These are phyloP conservation scores for Antennarius striatus DNA, from an alignment of 2,113 vertebrate genomes.

Conservation along the genomic window DNA sequence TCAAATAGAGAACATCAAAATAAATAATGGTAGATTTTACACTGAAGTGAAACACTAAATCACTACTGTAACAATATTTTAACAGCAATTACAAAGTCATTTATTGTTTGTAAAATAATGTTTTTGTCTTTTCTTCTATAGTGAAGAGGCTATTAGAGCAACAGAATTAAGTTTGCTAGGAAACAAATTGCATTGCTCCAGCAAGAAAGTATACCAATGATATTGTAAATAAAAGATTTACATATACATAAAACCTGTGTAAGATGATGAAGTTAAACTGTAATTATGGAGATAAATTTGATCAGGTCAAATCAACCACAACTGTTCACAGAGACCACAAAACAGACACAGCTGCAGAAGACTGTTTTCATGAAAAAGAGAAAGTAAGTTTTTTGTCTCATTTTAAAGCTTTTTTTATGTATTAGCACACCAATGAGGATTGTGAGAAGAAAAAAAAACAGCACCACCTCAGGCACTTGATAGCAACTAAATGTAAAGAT, in stretches of 20 bases:
- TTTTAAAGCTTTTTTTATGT: slow-evolving; percentile 95
- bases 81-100: slow-evolving; percentile 55
- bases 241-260: slow-evolving; percentile 35
- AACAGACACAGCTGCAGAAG: slow-evolving; percentile 95
- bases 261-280: slow-evolving; percentile 74
- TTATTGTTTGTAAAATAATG: slow-evolving; percentile 42
- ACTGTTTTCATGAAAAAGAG: slow-evolving; percentile 87
- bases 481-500: slow-evolving; percentile 99
- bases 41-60: slow-evolving; percentile 86
- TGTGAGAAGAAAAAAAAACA: slow-evolving; percentile 86
- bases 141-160: slow-evolving; percentile 33
- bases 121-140: slow-evolving; percentile 21
- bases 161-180: slow-evolving; percentile 36
- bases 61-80: slow-evolving; percentile 46
- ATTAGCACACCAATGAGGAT: slow-evolving; percentile 98
- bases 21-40: slow-evolving; percentile 67
- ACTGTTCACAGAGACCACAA: slow-evolving; percentile 88
- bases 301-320: slow-evolving; percentile 91
- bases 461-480: slow-evolving; percentile 99
- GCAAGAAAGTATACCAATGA: slow-evolving; percentile 25
- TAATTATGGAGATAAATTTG: slow-evolving; percentile 89
- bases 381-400: slow-evolving; percentile 86
- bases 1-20: slow-evolving; percentile 58
- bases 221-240: slow-evolving; percentile 35
- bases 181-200: slow-evolving; percentile 18